Conservation (phyloP, 1,140 invertebrate species). For the Apocrypta bakeri region DNA sequence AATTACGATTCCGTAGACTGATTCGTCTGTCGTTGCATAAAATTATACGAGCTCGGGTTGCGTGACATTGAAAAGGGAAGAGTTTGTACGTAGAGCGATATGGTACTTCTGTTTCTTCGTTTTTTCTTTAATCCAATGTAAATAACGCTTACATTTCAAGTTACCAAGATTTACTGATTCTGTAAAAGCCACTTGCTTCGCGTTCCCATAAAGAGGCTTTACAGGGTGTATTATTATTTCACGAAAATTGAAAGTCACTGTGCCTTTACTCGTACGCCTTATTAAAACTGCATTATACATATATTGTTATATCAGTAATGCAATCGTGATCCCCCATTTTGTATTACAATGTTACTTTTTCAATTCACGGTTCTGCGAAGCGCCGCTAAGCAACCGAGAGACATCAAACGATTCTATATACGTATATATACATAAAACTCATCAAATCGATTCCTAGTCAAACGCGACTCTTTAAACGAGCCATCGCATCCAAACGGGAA, state of each 20-base stretch:
- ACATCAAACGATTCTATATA: no score
- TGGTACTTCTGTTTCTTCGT: not conserved
- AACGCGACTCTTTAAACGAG: not conserved
- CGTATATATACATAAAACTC: no score
- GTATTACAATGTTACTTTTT: not conserved
- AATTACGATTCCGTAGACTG: not conserved
- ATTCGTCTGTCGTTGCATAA: not conserved
- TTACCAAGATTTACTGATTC: not conserved
- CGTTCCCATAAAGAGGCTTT: not conserved
- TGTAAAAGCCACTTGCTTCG: not conserved
- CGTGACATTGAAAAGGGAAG: not conserved
- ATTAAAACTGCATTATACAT: not conserved
- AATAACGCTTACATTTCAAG: not conserved
- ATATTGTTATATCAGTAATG: no score
- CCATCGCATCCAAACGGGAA: not conserved
- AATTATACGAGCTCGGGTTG: not conserved
- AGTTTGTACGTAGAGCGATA: no score
- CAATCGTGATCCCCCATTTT: not conserved
- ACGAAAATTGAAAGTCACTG: not conserved
- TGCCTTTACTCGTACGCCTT: not conserved
- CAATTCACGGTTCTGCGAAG: not conserved
- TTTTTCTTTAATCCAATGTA: not conserved
- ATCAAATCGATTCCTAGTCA: no score
- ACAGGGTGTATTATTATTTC: not conserved
- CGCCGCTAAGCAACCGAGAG: no score